Conservation (phyloP, 2,113 vertebrate species). For the Anarrhichthys ocellatus region DNA sequence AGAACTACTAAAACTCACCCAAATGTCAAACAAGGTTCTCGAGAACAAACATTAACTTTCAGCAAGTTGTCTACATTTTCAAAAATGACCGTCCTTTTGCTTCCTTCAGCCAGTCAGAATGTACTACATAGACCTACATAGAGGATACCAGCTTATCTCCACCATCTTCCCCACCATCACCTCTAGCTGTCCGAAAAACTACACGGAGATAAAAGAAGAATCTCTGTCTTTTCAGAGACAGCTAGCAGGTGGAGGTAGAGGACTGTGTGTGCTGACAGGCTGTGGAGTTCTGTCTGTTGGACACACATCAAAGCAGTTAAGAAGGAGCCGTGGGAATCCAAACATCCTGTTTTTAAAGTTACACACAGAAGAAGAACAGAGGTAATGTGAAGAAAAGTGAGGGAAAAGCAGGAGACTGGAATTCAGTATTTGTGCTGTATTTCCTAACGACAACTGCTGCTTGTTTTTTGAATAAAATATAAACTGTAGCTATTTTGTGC, state of each 20-base stretch:
- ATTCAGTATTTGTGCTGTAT: neutral
- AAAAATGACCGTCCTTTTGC: neutral
- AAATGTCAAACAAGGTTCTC: slow-evolving; percentile 62
- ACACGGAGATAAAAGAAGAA: neutral
- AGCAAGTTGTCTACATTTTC: neutral
- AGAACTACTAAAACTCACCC: slow-evolving; percentile 47
- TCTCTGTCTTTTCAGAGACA: slow-evolving; percentile 12
- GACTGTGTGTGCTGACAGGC: slow-evolving; percentile 37
- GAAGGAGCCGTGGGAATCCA: slow-evolving; percentile 11
- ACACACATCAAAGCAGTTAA: slow-evolving; percentile 22
- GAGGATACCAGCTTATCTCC: neutral
- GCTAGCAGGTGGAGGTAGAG: slow-evolving; percentile 20
- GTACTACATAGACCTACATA: neutral
- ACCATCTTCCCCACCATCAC: neutral
- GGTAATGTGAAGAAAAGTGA: neutral
- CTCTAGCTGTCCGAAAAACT: slow-evolving; percentile 27
- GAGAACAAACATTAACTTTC: neutral
- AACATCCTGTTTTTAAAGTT: slow-evolving; percentile 32
- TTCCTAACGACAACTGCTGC: neutral
- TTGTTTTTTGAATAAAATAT: slow-evolving; percentile 14
- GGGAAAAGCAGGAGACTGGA: neutral
- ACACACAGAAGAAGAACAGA: neutral
- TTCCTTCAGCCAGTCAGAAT: slow-evolving; percentile 3
- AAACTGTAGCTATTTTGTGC: slow-evolving; percentile 3
- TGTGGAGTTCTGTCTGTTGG: slow-evolving; percentile 17